Base-by-base conservation (phyloP, 2,888 invertebrate species). In the Scaptomyza cyrtandrae region DNA sequence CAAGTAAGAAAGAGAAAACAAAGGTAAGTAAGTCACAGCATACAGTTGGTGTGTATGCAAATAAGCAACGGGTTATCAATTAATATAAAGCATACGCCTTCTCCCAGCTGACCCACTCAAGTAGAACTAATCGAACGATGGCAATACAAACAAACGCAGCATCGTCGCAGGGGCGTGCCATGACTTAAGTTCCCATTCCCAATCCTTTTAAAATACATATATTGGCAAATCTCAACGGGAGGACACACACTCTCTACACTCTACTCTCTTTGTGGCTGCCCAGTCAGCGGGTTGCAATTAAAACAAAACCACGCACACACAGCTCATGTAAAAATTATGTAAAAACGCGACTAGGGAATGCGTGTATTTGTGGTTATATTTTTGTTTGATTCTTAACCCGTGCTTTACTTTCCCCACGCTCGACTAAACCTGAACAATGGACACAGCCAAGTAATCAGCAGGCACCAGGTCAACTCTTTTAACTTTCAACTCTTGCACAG, bases 51-150 rank as follows among this genome's bases (percentile, higher is more conserved):
- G 68, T 83, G 82, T 88, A 78, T 86, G 82, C 85, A 86, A 89
- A 76, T 74, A 82, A 83, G 75, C 90, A 85, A 86, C 90, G 89
- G 90, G 89, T 75, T 83, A 84, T 86, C 90, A 89, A 88, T 89
- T 88, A 89, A 86, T 78, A 79, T 74, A 39, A 24, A 73, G 78
- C 76, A 80, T 88, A 82, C 72, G 80, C 73, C 75, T 61, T 19
- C 53, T 33, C 24, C 37, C 19, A 37, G 27, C 33, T 43, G 62
- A 44, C 60, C 89, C 89, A 83, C 54, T 74, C 78, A 73, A 76
- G 76, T 70, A 65, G 61, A 54, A 73, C 59, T 83, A 88, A 89
- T 90, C 62, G 60, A 65, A 10, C 7, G 14, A 39, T 53, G 58
- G 61, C 58, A 76, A 71, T 66, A 64, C 73, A 89, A 89, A 90